Evolutionary conservation across 2,113 vertebrate species (phyloP).

Genomic region (Apteryx owenii): DNA sequence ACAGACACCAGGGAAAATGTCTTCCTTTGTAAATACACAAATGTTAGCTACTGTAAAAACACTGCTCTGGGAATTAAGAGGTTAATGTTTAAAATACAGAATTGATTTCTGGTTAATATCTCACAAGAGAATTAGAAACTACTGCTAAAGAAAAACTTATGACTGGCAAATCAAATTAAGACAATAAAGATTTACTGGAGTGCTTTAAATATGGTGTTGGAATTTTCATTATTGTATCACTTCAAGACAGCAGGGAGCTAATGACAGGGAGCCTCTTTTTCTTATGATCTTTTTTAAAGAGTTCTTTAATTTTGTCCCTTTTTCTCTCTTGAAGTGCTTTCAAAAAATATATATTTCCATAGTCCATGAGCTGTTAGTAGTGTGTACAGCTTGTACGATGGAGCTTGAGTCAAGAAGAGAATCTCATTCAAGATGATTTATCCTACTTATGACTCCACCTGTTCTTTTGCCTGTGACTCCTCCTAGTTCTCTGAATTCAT

Average conservation of each 20-base stretch:
- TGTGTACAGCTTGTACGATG: neutral
- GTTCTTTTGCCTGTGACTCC: neutral
- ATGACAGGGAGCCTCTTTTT: neutral
- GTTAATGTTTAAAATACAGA: neutral
- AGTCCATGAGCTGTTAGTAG: neutral
- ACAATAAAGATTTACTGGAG: rapidly evolving
- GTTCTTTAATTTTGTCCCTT: neutral
- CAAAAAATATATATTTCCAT: neutral
- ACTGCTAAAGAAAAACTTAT: neutral
- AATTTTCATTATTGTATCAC: neutral
- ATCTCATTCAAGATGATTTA: neutral
- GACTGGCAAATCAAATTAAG: neutral
- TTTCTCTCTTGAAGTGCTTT: neutral
- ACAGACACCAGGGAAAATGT: neutral
- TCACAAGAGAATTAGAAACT: neutral
- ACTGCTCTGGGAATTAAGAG: neutral
- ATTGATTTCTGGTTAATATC: neutral
- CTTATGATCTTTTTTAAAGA: neutral
- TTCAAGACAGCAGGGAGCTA: neutral
- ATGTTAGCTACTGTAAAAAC: neutral
- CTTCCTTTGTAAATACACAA: neutral
- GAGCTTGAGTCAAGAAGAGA: neutral
- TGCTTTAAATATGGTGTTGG: neutral
- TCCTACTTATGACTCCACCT: neutral
- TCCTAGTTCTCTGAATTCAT: neutral